These are phyloP conservation scores for Drosophila emarginata DNA, from an alignment of 2,888 invertebrate genomes.

Conservation along the genomic window DNA sequence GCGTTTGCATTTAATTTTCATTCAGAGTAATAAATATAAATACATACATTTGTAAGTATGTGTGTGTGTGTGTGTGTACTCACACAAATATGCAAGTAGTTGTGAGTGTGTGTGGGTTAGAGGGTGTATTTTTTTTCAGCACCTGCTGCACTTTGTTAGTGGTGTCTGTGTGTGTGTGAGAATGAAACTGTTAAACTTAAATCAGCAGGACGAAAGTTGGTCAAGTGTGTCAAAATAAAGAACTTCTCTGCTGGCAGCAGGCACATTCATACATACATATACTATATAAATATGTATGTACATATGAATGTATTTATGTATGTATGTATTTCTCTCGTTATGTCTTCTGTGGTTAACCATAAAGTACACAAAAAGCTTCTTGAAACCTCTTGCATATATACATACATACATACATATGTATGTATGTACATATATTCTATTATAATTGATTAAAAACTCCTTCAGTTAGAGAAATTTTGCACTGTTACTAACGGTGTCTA, in stretches of 20 bases:
- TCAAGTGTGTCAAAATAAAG: slow-evolving; percentile 71
- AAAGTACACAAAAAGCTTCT: neutral
- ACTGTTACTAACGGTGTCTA: neutral
- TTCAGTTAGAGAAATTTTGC: neutral
- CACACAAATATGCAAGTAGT: neutral
- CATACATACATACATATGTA: neutral
- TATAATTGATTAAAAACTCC: neutral
- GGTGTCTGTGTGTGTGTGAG: slow-evolving; percentile 15
- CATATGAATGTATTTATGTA: neutral
- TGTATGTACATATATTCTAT: no score
- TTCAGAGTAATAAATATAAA: slow-evolving; percentile 60
- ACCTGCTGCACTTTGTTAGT: slow-evolving; percentile 65
- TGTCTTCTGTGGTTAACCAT: slow-evolving; percentile 1
- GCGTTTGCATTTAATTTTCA: slow-evolving; percentile 62
- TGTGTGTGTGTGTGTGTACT: neutral
- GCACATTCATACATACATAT: slow-evolving; percentile 9
- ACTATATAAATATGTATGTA: neutral
- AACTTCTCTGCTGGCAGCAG: slow-evolving; percentile 38
- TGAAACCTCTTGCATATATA: neutral
- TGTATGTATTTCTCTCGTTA: neutral
- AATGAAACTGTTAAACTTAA: slow-evolving; percentile 43
- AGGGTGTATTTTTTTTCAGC: slow-evolving; percentile 46
- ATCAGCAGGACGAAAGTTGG: slow-evolving; percentile 60
- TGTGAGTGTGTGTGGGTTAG: slow-evolving; percentile 11
- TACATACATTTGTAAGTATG: neutral